A percentile compares a stretch with the other conserved stretches of the same genome.
Conservation (phyloP, 23 tunicate genomes). For the Styela plicata region DNA sequence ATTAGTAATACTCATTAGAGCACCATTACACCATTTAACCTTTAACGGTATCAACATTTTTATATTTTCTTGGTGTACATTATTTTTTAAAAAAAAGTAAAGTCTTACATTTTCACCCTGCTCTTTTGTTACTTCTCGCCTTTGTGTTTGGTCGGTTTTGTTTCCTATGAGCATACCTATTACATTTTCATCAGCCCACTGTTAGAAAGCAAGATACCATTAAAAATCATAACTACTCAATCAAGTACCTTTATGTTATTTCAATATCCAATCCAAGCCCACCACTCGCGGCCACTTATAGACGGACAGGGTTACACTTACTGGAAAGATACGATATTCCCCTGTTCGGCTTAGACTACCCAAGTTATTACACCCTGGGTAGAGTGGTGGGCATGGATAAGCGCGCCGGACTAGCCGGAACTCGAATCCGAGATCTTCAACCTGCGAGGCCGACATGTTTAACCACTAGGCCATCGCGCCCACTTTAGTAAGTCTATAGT, state of each 20-base stretch:
- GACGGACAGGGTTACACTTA: no score
- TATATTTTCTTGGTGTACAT: no score
- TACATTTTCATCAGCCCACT: conserved; percentile 57
- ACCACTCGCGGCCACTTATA: no score
- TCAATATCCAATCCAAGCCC: no score
- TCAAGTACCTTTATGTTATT: neutral
- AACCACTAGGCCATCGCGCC: no score
- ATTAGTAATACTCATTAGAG: neutral
- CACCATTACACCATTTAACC: neutral
- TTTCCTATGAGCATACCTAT: conserved; percentile 49
- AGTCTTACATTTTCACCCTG: conserved; percentile 62
- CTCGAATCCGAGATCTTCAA: no score
- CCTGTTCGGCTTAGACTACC: neutral
- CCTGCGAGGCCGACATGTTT: no score
- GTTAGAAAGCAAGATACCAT: neutral
- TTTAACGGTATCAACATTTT: neutral
- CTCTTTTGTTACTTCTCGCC: conserved; percentile 29
- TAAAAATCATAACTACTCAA: neutral
- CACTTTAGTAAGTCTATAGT: no score
- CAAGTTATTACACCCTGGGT: neutral
- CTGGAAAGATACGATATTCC: no score
- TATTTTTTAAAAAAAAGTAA: no score
- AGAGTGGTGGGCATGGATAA: neutral
- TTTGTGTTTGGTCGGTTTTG: conserved; percentile 50
- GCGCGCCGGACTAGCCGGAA: no score